Evolutionary conservation across 2,888 invertebrate genomes (phyloP).

Genomic region (Eupithecia subumbrata): DNA sequence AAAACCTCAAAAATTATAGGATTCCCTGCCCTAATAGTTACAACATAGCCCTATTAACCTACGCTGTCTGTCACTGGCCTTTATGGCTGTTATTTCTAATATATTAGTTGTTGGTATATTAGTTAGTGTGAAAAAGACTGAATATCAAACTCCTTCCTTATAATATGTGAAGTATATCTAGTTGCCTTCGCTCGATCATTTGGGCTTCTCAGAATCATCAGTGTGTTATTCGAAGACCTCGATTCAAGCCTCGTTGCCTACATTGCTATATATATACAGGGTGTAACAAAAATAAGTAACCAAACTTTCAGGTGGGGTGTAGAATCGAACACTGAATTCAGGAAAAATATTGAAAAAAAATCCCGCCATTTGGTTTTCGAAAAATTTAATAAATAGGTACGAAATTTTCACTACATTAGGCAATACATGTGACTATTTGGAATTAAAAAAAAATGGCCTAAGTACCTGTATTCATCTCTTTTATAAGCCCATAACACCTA

Average conservation of each 20-base stretch:
- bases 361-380: too few relatives aligned
- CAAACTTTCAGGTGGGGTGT: too few relatives aligned
- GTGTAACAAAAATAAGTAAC: too few relatives aligned
- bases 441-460: too few relatives aligned
- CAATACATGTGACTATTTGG: too few relatives aligned
- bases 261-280: not conserved
- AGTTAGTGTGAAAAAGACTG: not conserved
- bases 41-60: not conserved
- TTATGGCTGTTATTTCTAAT: not conserved
- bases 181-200: slow-evolving; percentile 7
- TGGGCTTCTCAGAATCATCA: slow-evolving; percentile 9
- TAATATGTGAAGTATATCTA: not conserved
- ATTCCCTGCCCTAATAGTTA: not conserved
- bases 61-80: not conserved
- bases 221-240: slow-evolving; percentile 26
- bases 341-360: too few relatives aligned
- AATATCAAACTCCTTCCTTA: not conserved
- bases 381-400: too few relatives aligned
- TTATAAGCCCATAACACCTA: too few relatives aligned
- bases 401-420: too few relatives aligned
- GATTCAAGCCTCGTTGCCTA: slow-evolving; percentile 11
- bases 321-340: too few relatives aligned
- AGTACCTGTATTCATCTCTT: too few relatives aligned
- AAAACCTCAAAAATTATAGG: not conserved
- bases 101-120: too few relatives aligned